Base-by-base conservation (phyloP, 2,888 invertebrate species). In the Caenorhabditis sp. region DNA sequence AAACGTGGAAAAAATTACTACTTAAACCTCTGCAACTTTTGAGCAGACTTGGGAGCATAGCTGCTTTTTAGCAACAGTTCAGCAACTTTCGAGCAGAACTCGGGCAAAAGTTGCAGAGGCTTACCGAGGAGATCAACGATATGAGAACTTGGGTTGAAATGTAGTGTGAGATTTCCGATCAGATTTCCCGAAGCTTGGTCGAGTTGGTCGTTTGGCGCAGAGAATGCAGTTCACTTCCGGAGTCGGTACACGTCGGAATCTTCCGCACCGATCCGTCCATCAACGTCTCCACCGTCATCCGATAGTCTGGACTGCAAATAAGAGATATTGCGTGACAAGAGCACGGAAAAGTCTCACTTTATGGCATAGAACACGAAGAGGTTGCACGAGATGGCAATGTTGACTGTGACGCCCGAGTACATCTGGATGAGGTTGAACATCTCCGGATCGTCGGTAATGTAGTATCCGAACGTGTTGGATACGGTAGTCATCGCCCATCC, bases 371-470 rank as follows among this genome's bases (percentile, higher is more conserved):
- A 80, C 27, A 80, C 50, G 35, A 80, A 63, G 1, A 75, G 20
- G 43, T 80, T 80, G 4, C 73, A 63, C n/a, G 78, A 62, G 20
- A 62, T 62, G 15, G 80, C 71, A 17, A 78, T 75, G 48, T 80
- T 80, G 17, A 80, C 80, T 0, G 80, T 78, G 17, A 80, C 70
- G 11, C 80, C 80, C 30, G 78, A 70, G 52, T 80, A 80, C 71
- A 76, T 76, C 55, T 78, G 78, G 32, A 80, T 78, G 1, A 80
- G 17, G 15, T 62, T 46, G 20, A 62, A 48, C 0, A 56, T 65
- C 27, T 65, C 48, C 13, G 35, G 45, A 39, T 72, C 62, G 6
- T 46, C 39, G 6, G 68, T 63, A 3, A 80, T 24, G 22, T 45
- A 22, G 27, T 63, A 62, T 9, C 70, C 70, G 35, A 63, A 62